phyloP scores from a whole-genome alignment of 2,113 vertebrate species.

The Clarias batrachus region DNA sequence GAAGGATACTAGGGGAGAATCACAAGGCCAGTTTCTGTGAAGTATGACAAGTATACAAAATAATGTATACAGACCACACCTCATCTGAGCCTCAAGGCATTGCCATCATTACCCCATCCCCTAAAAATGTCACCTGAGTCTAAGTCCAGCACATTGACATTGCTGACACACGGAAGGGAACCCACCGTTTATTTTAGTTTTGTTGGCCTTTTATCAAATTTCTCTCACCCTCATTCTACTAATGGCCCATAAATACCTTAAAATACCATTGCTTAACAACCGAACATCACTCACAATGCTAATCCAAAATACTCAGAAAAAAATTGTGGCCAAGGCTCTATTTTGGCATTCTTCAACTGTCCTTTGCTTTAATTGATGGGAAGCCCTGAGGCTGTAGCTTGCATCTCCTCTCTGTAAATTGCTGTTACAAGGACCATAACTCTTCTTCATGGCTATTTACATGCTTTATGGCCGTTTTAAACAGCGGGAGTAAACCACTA shows the following conservation, averaged over 20 bases:
- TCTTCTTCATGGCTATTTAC: conserved; percentile 21
- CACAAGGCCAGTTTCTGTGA: neutral
- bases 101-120: neutral
- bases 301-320: conserved; percentile 32
- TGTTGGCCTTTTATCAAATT: neutral
- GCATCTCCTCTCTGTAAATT: conserved; percentile 24
- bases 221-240: neutral
- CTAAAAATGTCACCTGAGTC: neutral
- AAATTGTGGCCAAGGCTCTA: conserved; percentile 14
- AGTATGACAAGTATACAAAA: neutral
- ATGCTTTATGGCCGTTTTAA: conserved; percentile 29
- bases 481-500: conserved; percentile 22
- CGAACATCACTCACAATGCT: conserved; percentile 14
- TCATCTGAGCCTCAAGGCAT: neutral
- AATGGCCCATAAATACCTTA: conserved; percentile 27
- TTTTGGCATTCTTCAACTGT: conserved; percentile 32
- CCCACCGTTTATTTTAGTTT: neutral
- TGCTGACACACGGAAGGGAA: no score
- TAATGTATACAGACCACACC: neutral
- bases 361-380: conserved; percentile 41
- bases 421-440: conserved; percentile 6
- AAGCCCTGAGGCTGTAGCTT: conserved; percentile 21
- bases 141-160: neutral
- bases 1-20: neutral
- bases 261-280: conserved; percentile 39